Conservation (phyloP, 2,888 invertebrate genomes). For the Sinopyrophorus schimmeli region DNA sequence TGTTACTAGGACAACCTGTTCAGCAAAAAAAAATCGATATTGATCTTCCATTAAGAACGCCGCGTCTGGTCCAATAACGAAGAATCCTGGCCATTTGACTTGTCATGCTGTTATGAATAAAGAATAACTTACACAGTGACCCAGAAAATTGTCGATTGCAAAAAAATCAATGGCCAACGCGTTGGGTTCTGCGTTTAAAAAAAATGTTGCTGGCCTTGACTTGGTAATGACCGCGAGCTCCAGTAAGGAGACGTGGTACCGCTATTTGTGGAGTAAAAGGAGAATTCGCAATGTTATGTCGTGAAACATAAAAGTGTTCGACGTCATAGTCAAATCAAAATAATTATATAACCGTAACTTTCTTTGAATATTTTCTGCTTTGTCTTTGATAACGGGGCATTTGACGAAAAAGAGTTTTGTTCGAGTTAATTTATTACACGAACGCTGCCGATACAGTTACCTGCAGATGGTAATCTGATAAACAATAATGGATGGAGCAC, state of each 20-base stretch:
- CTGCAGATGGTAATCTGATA: too few relatives aligned
- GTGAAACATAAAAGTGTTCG: conserved; percentile 13
- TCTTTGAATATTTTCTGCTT: conserved; percentile 13
- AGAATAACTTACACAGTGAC: conserved; percentile 21
- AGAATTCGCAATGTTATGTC: conserved; percentile 1
- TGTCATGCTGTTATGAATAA: too few relatives aligned
- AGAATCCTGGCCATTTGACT: too few relatives aligned
- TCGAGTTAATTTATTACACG: conserved; percentile 10
- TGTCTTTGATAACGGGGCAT: conserved; percentile 16
- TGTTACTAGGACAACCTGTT: too few relatives aligned
- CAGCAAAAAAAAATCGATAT: too few relatives aligned
- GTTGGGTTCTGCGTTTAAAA: too few relatives aligned
- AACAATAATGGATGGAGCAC: too few relatives aligned
- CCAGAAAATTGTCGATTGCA: conserved; percentile 7
- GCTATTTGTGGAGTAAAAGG: conserved; percentile 29
- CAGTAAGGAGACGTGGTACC: conserved; percentile 29
- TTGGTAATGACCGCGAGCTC: conserved; percentile 24
- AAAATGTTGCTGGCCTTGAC: conserved; percentile 25
- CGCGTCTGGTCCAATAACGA: too few relatives aligned
- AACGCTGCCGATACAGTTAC: conserved; percentile 9
- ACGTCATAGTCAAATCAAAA: conserved; percentile 13
- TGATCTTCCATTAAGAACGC: too few relatives aligned
- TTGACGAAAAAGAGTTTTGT: conserved; percentile 7
- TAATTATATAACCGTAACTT: conserved; percentile 27
- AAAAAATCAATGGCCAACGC: neutral